A percentile compares a stretch with the other conserved stretches of the same genome.
These are phyloP conservation scores for Gryon sp. DNA, from an alignment of 1,140 invertebrate genomes.

Conservation along the genomic window DNA sequence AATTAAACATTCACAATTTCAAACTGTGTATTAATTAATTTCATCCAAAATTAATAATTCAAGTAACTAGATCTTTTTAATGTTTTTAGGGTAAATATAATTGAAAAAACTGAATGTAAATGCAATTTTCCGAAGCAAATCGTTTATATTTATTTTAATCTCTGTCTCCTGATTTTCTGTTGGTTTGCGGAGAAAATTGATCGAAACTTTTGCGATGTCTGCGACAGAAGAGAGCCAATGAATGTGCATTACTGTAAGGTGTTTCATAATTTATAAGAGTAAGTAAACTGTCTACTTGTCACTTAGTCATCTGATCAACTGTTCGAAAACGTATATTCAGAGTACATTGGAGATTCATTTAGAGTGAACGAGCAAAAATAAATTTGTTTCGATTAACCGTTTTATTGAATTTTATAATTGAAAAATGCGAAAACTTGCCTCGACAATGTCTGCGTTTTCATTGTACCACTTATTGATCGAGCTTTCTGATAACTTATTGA, in stretches of 20 bases:
- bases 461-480: conserved; percentile 1
- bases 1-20: too few species aligned
- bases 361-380: too few species aligned
- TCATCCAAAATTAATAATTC: too few species aligned
- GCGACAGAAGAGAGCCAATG: conserved; percentile 55
- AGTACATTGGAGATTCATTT: conserved; percentile 2
- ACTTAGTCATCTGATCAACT: conserved; percentile 36
- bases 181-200: conserved; percentile 47
- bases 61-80: too few species aligned
- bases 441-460: conserved; percentile 1
- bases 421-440: conserved; percentile 2
- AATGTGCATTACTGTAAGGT: conserved; percentile 49
- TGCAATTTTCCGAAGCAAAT: conserved; percentile 14
- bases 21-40: too few species aligned
- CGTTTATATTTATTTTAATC: conserved; percentile 31
- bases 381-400: background rate
- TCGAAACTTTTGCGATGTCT: conserved; percentile 32
- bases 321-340: conserved; percentile 7
- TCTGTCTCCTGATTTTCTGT: conserved; percentile 8
- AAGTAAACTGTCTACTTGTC: conserved; percentile 34
- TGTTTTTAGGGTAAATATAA: too few species aligned
- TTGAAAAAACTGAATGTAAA: too few species aligned
- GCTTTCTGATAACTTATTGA: conserved; percentile 28
- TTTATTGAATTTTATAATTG: conserved; percentile 9
- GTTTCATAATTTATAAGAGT: conserved; percentile 57